Evolutionary conservation across 2,113 vertebrate genomes (phyloP).

Genomic region (Saguinus midas): DNA sequence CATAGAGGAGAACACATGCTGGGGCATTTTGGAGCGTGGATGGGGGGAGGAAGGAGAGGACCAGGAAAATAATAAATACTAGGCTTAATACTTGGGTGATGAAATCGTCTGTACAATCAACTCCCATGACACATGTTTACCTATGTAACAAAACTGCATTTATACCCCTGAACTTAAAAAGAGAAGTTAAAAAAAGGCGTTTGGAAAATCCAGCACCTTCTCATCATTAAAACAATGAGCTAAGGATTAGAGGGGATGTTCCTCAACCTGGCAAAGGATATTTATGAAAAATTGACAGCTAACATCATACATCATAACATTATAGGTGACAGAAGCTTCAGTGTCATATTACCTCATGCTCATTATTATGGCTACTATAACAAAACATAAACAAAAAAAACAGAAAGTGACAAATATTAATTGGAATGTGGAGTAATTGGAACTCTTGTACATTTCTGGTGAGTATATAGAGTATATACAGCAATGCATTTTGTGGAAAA

Average conservation of each 20-base stretch:
- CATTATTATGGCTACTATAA: neutral
- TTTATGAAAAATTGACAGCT: neutral
- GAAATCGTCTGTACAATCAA: too few species aligned
- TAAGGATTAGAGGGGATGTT: neutral
- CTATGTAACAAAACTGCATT: too few species aligned
- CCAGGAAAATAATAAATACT: too few species aligned
- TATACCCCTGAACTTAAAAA: too few species aligned
- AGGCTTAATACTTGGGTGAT: too few species aligned
- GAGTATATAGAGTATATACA: too few species aligned
- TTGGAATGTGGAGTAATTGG: neutral
- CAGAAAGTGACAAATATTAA: neutral
- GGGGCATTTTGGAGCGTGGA: too few species aligned
- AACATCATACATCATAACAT: neutral
- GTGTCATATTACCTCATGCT: neutral
- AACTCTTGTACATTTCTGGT: neutral
- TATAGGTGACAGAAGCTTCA: neutral
- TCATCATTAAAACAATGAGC: neutral
- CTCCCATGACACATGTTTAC: too few species aligned
- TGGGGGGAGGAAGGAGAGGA: too few species aligned
- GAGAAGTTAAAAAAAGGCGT: neutral
- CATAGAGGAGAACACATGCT: too few species aligned
- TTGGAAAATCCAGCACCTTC: neutral
- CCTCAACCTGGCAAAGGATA: neutral
- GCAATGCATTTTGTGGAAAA: neutral
- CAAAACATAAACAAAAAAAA: neutral